phyloP scores from a whole-genome alignment of 2,888 invertebrate species.

The Cremastinae sp. region DNA sequence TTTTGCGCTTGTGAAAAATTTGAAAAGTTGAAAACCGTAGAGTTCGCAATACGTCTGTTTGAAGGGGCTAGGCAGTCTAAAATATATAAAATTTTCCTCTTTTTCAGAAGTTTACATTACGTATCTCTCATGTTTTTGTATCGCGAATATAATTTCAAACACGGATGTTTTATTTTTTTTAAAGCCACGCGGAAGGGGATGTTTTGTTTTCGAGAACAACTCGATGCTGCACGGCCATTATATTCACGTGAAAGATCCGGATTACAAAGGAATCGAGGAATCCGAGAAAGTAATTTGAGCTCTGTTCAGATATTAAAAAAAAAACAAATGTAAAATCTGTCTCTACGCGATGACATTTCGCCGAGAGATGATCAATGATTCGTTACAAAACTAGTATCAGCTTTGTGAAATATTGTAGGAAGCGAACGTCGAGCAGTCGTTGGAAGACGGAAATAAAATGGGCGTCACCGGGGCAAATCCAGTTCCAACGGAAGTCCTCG shows the following conservation, averaged over 20 bases:
- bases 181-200: slow-evolving; percentile 87
- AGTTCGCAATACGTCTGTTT: no score
- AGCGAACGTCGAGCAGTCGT: slow-evolving; percentile 33
- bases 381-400: background rate
- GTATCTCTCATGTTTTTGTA: background rate
- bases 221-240: slow-evolving; percentile 89
- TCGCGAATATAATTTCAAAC: background rate
- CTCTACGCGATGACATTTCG: no score
- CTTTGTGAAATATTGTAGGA: slow-evolving; percentile 50
- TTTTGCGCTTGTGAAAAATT: no score
- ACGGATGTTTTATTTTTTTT: slow-evolving; percentile 7
- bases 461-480: slow-evolving; percentile 17
- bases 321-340: background rate
- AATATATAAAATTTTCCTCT: background rate
- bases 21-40: no score
- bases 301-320: no score
- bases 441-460: slow-evolving; percentile 55
- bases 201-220: slow-evolving; percentile 89
- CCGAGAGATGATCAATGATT: slow-evolving; percentile 5
- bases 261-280: slow-evolving; percentile 79
- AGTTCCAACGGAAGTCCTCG: slow-evolving; percentile 70
- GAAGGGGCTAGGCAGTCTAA: no score
- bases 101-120: no score
- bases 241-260: slow-evolving; percentile 84
- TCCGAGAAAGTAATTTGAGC: slow-evolving; percentile 34